Evolutionary conservation across 2,888 invertebrate genomes (phyloP), one percentile per base, ranked within the genome.

Genomic region (Griposia aprilina): DNA sequence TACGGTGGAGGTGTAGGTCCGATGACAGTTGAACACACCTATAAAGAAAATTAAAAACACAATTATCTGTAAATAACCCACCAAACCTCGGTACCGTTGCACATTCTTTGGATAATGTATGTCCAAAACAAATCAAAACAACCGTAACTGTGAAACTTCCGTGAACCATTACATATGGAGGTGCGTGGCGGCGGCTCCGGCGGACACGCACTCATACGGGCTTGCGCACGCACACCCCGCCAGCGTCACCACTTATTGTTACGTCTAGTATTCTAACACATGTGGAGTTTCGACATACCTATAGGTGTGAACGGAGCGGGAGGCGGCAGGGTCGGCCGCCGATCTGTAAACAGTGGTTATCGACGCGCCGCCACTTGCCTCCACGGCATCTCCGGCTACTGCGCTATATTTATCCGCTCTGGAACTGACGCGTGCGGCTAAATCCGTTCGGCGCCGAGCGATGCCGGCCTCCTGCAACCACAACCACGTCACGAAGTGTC

Each of bases 331-430:
- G 95, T 92, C 95, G 94, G 94, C 95, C 94, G 95, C 93, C 94
- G 95, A 95, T 95, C 95, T 96, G 96, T 96, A 96, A 96, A 96
- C 96, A 96, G 95, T 95, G 94, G 95, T 94, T 95, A 96, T 95
- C 94, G 96, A 94, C 94, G 95, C 93, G 94, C 95, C 95, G 95
- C 93, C 96, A 95, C 96, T 96, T 94, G 95, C 95, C 94, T 94
- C 93, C 93, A 90, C 93, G 95, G 94, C 94, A 94, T 94, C 95
- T 93, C 94, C 94, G 95, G 94, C 95, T 92, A 94, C 93, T 92
- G 94, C 93, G 95, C 96, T 96, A 96, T 95, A 96, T 95, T 96
- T 96, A 96, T 95, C 96, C 95, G 93, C 93, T 91, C 93, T 95
- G 96, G 95, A 95, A 95, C 94, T 94, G 95, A 95, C 95, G 95